Evolutionary conservation across 2,113 vertebrate genomes (phyloP), one percentile per base, ranked within the genome.

Genomic region (Sinocyclocheilus maitianheensis): DNA sequence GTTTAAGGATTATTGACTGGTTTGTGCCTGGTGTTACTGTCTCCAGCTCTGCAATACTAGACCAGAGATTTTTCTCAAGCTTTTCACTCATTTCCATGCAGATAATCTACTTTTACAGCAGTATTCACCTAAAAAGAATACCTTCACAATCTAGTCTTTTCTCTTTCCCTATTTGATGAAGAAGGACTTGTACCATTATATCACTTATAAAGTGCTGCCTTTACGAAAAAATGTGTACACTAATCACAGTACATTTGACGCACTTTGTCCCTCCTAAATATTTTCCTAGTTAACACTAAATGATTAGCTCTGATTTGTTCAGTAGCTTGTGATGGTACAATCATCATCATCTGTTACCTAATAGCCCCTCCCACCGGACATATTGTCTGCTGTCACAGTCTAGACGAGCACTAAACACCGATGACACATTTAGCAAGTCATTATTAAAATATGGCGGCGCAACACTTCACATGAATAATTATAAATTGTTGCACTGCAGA

Each of bases 71-170:
- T 84, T 85, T 85, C 72, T 88, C 83, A 46, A 58, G 51, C 83
- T 90, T 67, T 84, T 89, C 81, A 30, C 87, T 89, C 81, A 80
- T 90, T 90, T 88, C 87, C 30, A 48, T 46, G 30, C 88, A 79
- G 60, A 91, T 87, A 81, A 81, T 79, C 53, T n/a, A 40, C 53
- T 60, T 81, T 43, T 65, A 24, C n/a, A 51, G 9, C 43, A 69
- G 14, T 77, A 22, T 72, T 72, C 26, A 40, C 34, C 69, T 18
- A 72, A 18, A 72, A 72, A 71, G 24, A 77, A 72, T 24, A 14
- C n/a, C n/a, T 67, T 24, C 14, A 20, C 37, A 63, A 46, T 63
- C 55, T 18, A 4, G n/a, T 65, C 22, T 18, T 46, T 81, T 46
- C 6, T 18, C 30, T 46, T 18, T 55, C 81, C 16, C 67, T 55